phyloP scores from a whole-genome alignment of 2,888 invertebrate species.

The Harpalus rubripes region DNA sequence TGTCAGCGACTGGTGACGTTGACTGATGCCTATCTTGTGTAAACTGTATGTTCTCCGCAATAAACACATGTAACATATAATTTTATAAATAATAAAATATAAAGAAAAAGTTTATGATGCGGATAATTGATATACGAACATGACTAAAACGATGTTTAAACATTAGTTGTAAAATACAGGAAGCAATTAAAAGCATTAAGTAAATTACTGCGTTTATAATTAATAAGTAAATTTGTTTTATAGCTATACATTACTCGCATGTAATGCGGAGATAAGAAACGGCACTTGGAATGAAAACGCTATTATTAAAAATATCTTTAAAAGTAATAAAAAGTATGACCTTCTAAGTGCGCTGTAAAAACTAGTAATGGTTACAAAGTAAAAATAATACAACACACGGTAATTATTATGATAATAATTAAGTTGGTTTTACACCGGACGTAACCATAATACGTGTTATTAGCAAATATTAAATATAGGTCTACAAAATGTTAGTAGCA shows the following conservation, averaged over 20 bases:
- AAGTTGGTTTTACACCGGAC: not conserved
- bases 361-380: slow-evolving; percentile 36
- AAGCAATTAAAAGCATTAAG: slow-evolving; percentile 54
- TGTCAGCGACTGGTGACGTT: too few species aligned
- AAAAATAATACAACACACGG: slow-evolving; percentile 12
- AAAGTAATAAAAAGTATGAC: slow-evolving; percentile 43
- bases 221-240: slow-evolving; percentile 58
- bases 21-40: not conserved
- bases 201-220: slow-evolving; percentile 48
- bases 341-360: slow-evolving; percentile 31
- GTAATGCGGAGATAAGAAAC: slow-evolving; percentile 23
- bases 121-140: slow-evolving; percentile 35
- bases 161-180: slow-evolving; percentile 52
- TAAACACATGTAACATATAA: not conserved
- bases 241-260: slow-evolving; percentile 20
- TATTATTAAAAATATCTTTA: slow-evolving; percentile 48
- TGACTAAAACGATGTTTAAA: slow-evolving; percentile 33
- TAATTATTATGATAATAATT: slow-evolving; percentile 33
- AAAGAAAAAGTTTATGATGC: slow-evolving; percentile 27
- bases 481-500: too few species aligned
- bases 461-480: too few species aligned
- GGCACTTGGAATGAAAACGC: slow-evolving; percentile 33
- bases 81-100: slow-evolving; percentile 32
- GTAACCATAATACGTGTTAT: too few species aligned
- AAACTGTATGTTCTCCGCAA: not conserved